Base-by-base conservation (phyloP, 2,888 invertebrate species). In the Oxystoma pomonae region DNA sequence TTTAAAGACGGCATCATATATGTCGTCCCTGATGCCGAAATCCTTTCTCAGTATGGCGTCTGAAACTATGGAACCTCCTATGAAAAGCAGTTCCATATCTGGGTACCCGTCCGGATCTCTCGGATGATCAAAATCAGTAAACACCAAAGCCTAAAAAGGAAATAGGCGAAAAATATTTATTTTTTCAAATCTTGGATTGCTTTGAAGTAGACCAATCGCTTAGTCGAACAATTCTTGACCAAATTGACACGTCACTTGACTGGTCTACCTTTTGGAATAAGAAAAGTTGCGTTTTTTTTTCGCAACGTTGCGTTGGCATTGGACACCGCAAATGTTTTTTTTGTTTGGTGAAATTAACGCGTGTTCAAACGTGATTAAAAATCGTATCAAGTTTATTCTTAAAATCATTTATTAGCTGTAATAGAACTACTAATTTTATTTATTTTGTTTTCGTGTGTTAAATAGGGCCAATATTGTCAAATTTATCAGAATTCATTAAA, bases 31-130 rank as follows among this genome's bases (percentile, higher is more conserved):
- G 5, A 84, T 78, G 0, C 82, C 82, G 73, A 85, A 79, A 69
- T 78, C 77, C 74, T 80, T 74, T 67, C 81, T 74, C 2, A 81
- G 66, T 1, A 76, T 63, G 0, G 71, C 67, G 67, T 90, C 89
- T 0, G 87, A 83, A 35, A 84, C 81, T 12, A 89, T 75, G 1
- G 88, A 88, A 0, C 87, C 89, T 0, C 84, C 85, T 57, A 86
- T 81, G 74, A 83, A 85, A 49, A 90, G 83, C 0, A 90, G 74
- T 74, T 90, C 90, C 60, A 89, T 84, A 71, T 90, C 87, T 0
- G 90, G 89, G 64, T 88, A 83, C 3, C 83, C 83, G 57, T 84
- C 83, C 0, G 85, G 83, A 65, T 86, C 85, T 0, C 80, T 74
- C 0, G 87, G 86, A 35, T 83, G 71, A 1, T 81, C 79, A 3